A percentile compares a stretch with the other conserved stretches of the same genome.
Evolutionary conservation across 2,113 vertebrate genomes (phyloP).

Genomic region (Trochalopteron elliotii): DNA sequence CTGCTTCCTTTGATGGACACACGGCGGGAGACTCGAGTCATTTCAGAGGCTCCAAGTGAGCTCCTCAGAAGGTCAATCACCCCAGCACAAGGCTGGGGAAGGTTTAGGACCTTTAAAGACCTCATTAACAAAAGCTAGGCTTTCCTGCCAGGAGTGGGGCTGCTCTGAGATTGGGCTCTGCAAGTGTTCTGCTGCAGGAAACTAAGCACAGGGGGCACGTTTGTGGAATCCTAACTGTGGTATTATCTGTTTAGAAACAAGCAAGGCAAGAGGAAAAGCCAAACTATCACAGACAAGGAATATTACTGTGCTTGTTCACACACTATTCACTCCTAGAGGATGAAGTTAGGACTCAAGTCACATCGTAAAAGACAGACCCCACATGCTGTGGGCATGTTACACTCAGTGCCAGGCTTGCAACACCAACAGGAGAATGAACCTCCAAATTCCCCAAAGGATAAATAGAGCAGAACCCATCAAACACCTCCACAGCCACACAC

Average conservation of each 20-base stretch:
- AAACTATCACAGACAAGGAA: not conserved
- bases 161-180: not conserved
- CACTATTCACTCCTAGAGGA: not conserved
- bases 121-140: not conserved
- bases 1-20: not conserved
- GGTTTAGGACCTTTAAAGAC: not conserved
- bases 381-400: fast-evolving
- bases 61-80: not conserved
- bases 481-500: not conserved
- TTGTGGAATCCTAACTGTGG: fast-evolving
- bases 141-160: not conserved
- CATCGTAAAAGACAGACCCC: not conserved
- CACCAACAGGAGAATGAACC: not conserved
- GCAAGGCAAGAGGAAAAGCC: not conserved
- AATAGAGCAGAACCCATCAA: not conserved
- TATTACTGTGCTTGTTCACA: not conserved
- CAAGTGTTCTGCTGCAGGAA: not conserved
- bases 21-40: not conserved
- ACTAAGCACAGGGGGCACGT: not conserved
- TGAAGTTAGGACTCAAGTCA: not conserved
- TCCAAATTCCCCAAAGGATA: not conserved
- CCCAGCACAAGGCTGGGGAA: not conserved
- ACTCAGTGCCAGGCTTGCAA: not conserved
- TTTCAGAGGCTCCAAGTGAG: not conserved
- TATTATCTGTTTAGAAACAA: not conserved